A percentile compares a stretch with the other conserved stretches of the same genome.
Evolutionary conservation across 2,113 vertebrate genomes (phyloP).

Genomic region (Chaenocephalus aceratus): DNA sequence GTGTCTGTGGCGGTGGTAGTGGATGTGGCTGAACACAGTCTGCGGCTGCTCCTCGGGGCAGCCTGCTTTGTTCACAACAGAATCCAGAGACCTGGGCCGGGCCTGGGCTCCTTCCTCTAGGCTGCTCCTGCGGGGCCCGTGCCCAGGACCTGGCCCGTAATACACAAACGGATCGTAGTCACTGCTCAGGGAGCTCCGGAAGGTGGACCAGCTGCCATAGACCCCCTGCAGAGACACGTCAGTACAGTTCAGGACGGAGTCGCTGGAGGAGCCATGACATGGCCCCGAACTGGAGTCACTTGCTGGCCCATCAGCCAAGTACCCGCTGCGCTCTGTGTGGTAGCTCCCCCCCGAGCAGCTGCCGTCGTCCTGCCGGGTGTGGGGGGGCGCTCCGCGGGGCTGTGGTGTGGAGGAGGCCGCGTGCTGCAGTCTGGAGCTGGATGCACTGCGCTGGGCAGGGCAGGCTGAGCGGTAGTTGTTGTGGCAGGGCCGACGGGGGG

Average conservation of each 20-base stretch:
- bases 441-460: constrained; percentile 71
- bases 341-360: constrained; percentile 94
- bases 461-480: constrained; percentile 81
- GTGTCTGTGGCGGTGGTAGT: constrained; percentile 96
- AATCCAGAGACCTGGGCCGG: constrained; percentile 90
- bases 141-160: constrained; percentile 80
- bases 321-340: constrained; percentile 93
- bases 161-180: constrained; percentile 95
- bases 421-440: constrained; percentile 82
- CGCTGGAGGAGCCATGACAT: constrained; percentile 96
- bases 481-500: constrained; percentile 80
- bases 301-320: constrained; percentile 93
- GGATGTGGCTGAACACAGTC: constrained; percentile 90
- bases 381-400: constrained; percentile 57
- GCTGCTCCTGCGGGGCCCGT: constrained; percentile 65
- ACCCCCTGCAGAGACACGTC: constrained; percentile 94
- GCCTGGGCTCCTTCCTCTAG: constrained; percentile 68
- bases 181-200: constrained; percentile 96
- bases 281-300: constrained; percentile 98
- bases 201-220: constrained; percentile 96
- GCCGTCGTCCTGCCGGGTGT: constrained; percentile 86
- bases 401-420: constrained; percentile 45
- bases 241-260: constrained; percentile 96
- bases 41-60: constrained; percentile 82
- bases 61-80: constrained; percentile 80